Evolutionary conservation across 37 sponge, comb jelly and placozoan genomes (phyloP).

Genomic region (Crambe crambe): DNA sequence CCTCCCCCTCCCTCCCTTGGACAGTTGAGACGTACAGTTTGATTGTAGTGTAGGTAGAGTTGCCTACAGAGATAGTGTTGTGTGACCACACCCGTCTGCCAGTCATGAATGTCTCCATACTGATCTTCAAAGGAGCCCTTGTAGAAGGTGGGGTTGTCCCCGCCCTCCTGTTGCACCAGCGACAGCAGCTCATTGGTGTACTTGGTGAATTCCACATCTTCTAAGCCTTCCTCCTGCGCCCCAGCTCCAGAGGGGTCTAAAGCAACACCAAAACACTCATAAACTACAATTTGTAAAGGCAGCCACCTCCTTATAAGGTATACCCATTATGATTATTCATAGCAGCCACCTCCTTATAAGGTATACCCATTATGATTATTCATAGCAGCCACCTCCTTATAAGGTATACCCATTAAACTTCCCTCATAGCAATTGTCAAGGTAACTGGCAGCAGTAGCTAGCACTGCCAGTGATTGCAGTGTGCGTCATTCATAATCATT

Average conservation of each 20-base stretch:
- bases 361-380: neutral
- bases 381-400: neutral
- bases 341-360: neutral
- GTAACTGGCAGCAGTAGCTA: too few relatives aligned
- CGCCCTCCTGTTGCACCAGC: conserved; percentile 17
- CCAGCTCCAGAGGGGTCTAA: neutral
- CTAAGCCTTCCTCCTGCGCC: neutral
- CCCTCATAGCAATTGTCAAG: too few relatives aligned
- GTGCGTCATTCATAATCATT: too few relatives aligned
- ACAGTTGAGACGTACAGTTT: too few relatives aligned
- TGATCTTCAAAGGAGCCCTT: conserved; percentile 59
- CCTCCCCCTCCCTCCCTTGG: neutral
- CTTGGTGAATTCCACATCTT: conserved; percentile 7
- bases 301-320: neutral
- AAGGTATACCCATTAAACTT: neutral
- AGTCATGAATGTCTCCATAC: conserved; percentile 71
- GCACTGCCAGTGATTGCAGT: too few relatives aligned
- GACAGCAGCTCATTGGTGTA: conserved; percentile 18
- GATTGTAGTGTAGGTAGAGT: conserved; percentile 74
- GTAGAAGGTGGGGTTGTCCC: conserved; percentile 18
- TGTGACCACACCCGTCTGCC: conserved; percentile 40
- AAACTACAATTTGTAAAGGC: too few relatives aligned
- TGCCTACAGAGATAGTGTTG: conserved; percentile 64
- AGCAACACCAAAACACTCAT: too few relatives aligned
- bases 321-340: too few relatives aligned